Evolutionary conservation across 2,888 invertebrate genomes (phyloP).

Genomic region (Anagyrus pseudococci): DNA sequence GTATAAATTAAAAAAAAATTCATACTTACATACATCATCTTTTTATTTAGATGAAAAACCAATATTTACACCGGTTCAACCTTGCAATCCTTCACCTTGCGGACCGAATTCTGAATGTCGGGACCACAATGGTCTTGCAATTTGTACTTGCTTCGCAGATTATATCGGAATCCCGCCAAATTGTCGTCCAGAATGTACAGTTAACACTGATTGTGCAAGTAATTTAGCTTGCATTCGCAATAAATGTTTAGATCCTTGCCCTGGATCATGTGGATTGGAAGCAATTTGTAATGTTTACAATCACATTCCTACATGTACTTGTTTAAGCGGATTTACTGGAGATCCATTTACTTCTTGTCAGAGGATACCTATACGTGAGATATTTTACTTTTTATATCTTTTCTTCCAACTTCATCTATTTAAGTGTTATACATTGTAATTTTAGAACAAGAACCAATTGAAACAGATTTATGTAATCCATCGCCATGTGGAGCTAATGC

Average conservation of each 20-base stretch:
- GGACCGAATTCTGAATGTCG: conserved; percentile 84
- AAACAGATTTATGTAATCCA: conserved; percentile 72
- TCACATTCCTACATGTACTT: conserved; percentile 84
- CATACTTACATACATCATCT: background rate
- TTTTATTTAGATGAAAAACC: conserved; percentile 39
- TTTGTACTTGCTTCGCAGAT: conserved; percentile 86
- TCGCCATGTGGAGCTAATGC: conserved; percentile 77
- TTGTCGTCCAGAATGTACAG: conserved; percentile 86
- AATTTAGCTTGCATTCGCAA: conserved; percentile 81
- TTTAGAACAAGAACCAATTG: conserved; percentile 39
- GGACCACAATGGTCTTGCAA: conserved; percentile 71
- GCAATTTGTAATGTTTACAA: conserved; percentile 83
- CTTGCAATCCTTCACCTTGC: conserved; percentile 82
- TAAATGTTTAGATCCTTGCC: conserved; percentile 86
- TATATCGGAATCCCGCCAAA: conserved; percentile 75
- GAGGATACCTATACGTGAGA: conserved; percentile 16
- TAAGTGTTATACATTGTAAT: conserved; percentile 17
- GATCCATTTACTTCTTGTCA: conserved; percentile 82
- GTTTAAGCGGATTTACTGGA: conserved; percentile 77
- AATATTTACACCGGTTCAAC: conserved; percentile 61
- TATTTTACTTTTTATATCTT: background rate
- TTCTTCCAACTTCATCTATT: too few relatives aligned
- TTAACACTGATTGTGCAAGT: conserved; percentile 81
- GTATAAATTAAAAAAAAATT: conserved; percentile 7
- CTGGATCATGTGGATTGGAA: conserved; percentile 82